Evolutionary conservation across 2,797 vertebrate species (phyloP).

Genomic region (Helarctos malayanus): DNA sequence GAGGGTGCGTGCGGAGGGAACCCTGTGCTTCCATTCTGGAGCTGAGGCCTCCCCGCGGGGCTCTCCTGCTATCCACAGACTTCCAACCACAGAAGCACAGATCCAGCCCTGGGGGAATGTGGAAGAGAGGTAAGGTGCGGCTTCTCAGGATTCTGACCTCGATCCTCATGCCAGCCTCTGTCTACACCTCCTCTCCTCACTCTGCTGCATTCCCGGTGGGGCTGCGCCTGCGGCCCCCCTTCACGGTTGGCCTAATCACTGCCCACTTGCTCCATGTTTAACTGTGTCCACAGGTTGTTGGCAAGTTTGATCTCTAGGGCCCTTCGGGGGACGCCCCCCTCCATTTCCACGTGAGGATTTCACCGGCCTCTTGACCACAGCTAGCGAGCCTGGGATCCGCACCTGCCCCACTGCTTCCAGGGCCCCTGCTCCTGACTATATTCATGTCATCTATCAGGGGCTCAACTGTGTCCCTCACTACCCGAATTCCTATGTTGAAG

Average conservation of each 20-base stretch:
- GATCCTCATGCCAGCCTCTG: background rate
- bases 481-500: background rate
- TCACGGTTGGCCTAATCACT: too few relatives aligned
- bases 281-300: background rate
- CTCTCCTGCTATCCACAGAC: background rate
- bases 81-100: background rate
- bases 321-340: background rate
- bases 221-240: background rate
- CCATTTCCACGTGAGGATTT: background rate
- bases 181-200: background rate
- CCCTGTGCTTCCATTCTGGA: background rate
- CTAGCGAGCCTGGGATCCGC: fast-evolving
- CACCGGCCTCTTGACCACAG: background rate
- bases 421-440: background rate
- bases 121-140: background rate
- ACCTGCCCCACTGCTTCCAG: background rate
- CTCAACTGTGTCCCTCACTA: background rate
- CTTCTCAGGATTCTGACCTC: fast-evolving
- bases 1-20: background rate
- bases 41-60: fast-evolving
- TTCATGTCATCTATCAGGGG: background rate
- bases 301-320: background rate
- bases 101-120: background rate
- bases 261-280: background rate
- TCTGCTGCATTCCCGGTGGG: fast-evolving